Percentiles rank a stretch among this genome's conserved stretches.
phyloP scores from a whole-genome alignment of 2,113 vertebrate genomes.

The Theristicus caerulescens region DNA sequence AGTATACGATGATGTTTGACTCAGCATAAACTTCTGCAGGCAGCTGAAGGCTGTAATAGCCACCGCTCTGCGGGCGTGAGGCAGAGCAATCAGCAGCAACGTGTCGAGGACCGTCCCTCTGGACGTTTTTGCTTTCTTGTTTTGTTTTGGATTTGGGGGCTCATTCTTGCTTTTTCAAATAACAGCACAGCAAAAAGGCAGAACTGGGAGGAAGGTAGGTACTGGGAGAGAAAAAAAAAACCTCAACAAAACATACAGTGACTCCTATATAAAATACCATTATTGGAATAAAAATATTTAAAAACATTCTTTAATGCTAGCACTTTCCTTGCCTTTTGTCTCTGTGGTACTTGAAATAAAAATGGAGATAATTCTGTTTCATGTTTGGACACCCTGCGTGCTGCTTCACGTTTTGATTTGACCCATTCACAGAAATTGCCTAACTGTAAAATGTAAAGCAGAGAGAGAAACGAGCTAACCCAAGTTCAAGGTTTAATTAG shows the following conservation, averaged over 20 bases:
- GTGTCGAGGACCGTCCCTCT: rapidly evolving
- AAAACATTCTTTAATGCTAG: not conserved
- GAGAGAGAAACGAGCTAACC: not conserved
- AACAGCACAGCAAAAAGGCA: not conserved
- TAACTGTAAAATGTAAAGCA: not conserved
- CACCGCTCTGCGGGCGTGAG: not conserved
- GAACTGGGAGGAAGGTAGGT: not conserved
- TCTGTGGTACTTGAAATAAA: not conserved
- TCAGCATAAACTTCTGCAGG: not conserved
- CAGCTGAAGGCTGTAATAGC: not conserved
- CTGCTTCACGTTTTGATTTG: not conserved
- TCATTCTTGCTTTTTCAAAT: not conserved
- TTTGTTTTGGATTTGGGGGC: not conserved
- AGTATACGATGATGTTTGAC: not conserved
- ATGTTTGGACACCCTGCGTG: not conserved
- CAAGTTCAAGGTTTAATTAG: not conserved
- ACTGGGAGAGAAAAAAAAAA: not conserved
- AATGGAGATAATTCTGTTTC: not conserved
- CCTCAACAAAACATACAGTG: not conserved
- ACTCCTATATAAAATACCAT: not conserved
- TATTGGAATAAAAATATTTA: not conserved
- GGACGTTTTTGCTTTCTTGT: not conserved
- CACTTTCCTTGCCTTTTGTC: not conserved
- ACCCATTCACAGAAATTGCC: not conserved
- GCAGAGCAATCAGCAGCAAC: not conserved